phyloP scores from a whole-genome alignment of 2,113 vertebrate species.

The Halcyon malimbica region DNA sequence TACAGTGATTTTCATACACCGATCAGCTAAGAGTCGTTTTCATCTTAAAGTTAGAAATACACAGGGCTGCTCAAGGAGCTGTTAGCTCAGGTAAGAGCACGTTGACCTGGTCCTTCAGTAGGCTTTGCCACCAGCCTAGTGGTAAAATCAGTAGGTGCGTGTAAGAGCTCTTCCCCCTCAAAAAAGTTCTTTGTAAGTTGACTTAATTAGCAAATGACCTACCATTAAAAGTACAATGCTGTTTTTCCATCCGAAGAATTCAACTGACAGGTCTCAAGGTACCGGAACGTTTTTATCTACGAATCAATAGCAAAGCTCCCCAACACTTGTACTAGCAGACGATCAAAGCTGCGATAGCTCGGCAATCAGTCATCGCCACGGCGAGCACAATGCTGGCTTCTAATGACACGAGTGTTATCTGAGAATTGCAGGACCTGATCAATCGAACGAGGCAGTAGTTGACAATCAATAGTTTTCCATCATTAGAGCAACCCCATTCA shows the following conservation, averaged over 20 bases:
- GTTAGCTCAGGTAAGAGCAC: background rate
- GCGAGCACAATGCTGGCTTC: constrained; percentile 77
- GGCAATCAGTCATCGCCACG: constrained; percentile 74
- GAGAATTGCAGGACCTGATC: constrained; percentile 65
- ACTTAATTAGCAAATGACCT: constrained; percentile 69
- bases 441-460: constrained; percentile 38
- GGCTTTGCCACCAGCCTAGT: background rate
- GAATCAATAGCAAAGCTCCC: constrained; percentile 74
- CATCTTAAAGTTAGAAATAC: background rate
- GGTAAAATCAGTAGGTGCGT: background rate
- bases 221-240: constrained; percentile 25
- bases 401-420: constrained; percentile 72
- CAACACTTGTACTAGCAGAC: constrained; percentile 77
- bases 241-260: constrained; percentile 44
- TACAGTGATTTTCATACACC: background rate
- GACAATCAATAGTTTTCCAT: constrained; percentile 68
- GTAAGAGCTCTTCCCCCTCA: background rate
- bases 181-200: constrained; percentile 51
- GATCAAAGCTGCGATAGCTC: constrained; percentile 76
- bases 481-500: constrained; percentile 44
- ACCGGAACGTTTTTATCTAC: constrained; percentile 75
- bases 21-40: background rate
- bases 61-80: background rate
- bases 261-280: constrained; percentile 48
- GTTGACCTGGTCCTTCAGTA: background rate